Evolutionary conservation across 2,113 vertebrate species (phyloP), one percentile per base, ranked within the genome.

Genomic region (Acanthisitta chloris): DNA sequence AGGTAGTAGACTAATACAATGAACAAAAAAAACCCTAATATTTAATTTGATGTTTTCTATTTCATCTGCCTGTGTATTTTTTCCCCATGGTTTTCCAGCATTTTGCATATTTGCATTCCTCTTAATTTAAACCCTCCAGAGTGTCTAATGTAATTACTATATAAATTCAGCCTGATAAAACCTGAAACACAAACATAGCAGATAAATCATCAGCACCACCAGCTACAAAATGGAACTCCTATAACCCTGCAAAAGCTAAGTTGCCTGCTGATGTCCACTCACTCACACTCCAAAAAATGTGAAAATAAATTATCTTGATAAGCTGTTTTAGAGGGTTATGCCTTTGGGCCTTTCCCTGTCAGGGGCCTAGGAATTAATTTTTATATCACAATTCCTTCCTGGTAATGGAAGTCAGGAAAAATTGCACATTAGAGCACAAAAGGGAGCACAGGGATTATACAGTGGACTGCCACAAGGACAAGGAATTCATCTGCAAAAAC

Each of bases 341-440:
- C 36, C 66, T 92, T 46, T 14, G 52, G 55, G 40, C 10, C 26
- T 90, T 85, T 93, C 70, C 18, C 25, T 69, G 40, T 79, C 62
- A 95, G 74, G 33, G 20, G 19, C 24, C 29, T 42, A 85, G 38
- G 62, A 88, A 86, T 81, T 92, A 87, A 80, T 76, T 95, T 91
- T 81, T 91, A 38, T 89, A 79, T 69, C 67, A 38, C 67, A 76
- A 76, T 76, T 87, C 66, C 51, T 90, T 86, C 38, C 58, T 83
- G 33, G 38, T 55, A 95, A 90, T 81, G 34, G 78, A 92, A 90
- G 51, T 58, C 62, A 59, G 51, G 57, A 96, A 95, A 93, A 51
- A 91, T 76, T 66, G 34, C 26, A 73, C 62, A 54, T 81, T 85
- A 80, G 55, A 51, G 31, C 38, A 86, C 61, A 55, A 92, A 92